phyloP scores from a whole-genome alignment of 2,113 vertebrate species.

The Ivindomyrus marchei region DNA sequence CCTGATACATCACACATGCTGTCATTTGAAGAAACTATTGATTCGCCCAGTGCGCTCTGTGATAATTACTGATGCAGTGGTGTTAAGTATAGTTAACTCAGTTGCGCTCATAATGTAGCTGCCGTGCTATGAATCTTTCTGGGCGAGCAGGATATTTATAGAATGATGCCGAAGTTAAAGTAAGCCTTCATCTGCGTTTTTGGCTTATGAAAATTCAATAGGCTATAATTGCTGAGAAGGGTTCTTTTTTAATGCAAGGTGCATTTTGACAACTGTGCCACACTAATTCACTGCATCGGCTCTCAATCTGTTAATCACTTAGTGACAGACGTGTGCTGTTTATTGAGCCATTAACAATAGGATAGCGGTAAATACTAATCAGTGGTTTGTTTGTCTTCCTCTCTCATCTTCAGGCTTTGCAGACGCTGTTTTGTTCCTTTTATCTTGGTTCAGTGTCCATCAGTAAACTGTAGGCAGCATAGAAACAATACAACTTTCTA shows the following conservation, averaged over 20 bases:
- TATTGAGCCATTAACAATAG: slow-evolving; percentile 39
- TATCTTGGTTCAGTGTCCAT: background rate
- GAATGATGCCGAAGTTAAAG: slow-evolving; percentile 50
- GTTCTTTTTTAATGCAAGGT: slow-evolving; percentile 55
- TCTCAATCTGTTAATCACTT: slow-evolving; percentile 18
- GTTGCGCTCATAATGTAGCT: background rate
- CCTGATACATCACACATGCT: background rate
- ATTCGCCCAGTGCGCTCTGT: background rate
- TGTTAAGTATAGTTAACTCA: background rate
- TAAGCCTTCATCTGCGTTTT: slow-evolving; percentile 17
- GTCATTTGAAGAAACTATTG: background rate
- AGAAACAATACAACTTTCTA: background rate
- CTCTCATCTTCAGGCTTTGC: slow-evolving; percentile 20
- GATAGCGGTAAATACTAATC: slow-evolving; percentile 46
- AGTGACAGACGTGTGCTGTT: slow-evolving; percentile 37
- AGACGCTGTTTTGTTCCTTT: slow-evolving; percentile 29
- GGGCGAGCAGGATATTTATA: slow-evolving; percentile 51
- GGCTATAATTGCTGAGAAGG: slow-evolving; percentile 55
- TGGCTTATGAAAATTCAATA: slow-evolving; percentile 59
- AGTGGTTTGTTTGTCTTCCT: slow-evolving; percentile 38
- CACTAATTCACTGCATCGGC: slow-evolving; percentile 34
- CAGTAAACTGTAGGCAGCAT: background rate
- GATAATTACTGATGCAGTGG: background rate
- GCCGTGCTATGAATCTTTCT: slow-evolving; percentile 40
- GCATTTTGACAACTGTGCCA: slow-evolving; percentile 45